Evolutionary conservation across 2,888 invertebrate species (phyloP), one percentile per base, ranked within the genome.

Genomic region (Matsumyia berberina): DNA sequence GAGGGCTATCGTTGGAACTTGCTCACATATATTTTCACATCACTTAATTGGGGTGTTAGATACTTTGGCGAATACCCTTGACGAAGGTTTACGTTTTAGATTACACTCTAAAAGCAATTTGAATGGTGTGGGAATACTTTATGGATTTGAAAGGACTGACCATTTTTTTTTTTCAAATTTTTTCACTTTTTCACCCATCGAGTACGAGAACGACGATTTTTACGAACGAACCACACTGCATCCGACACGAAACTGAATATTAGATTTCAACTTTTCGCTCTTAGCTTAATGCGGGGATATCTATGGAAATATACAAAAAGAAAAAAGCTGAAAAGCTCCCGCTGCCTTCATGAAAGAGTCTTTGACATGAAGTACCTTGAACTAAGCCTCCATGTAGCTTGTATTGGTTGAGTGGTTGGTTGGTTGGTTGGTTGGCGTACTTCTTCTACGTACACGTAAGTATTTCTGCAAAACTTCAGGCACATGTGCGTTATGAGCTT

Each of bases 211-310:
- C 55, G 72, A 86, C 55, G 86, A 62, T 87, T 86, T 88, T 82
- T 90, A 91, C 90, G 87, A 89, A 88, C 86, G 90, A 89, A 88
- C 89, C 89, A 89, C 86, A 89, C 91, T 91, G 91, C 91, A 91
- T 89, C 90, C 91, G 89, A 90, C 90, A 90, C 90, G 89, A 91
- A 90, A 91, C 91, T 92, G 89, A 91, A 91, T 90, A 91, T 91
- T 89, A 89, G 88, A 90, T 89, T 88, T 88, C 87, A 88, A 89
- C 89, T 89, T 80, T 80, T 80, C 80, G 74, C 74, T 85, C 80
- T 64, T 37, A 85, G 80, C 80, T 80, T 74, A 80, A 80, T 80
- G 85, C 85, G 80, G 80, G 73, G 80, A 80, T 85, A 69, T 57
- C 53, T 73, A 39, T 58, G 55, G 29, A 55, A 73, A 73, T 69